phyloP scores from a whole-genome alignment of 2,797 vertebrate species.

The Lerista edwardsae region DNA sequence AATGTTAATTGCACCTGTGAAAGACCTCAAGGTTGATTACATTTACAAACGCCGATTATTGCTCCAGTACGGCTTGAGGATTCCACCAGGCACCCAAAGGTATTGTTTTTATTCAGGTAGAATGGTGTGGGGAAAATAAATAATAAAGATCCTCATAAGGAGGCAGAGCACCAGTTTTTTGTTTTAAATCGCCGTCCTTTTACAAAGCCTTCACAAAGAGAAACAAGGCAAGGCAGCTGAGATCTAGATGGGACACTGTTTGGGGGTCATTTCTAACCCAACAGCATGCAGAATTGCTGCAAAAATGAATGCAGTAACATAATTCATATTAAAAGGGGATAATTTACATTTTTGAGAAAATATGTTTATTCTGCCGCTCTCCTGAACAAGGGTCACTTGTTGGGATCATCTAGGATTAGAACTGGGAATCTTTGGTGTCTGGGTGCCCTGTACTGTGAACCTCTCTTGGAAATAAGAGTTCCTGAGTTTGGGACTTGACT shows the following conservation, averaged over 20 bases:
- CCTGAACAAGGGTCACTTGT: too few species aligned
- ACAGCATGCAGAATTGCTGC: not conserved
- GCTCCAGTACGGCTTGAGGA: slow-evolving; percentile 45
- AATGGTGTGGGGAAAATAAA: not conserved
- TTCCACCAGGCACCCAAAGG: slow-evolving; percentile 11
- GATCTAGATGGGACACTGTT: not conserved
- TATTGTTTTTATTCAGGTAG: slow-evolving; percentile 23
- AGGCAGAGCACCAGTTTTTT: too few species aligned
- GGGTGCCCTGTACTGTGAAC: too few species aligned
- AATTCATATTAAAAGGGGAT: not conserved
- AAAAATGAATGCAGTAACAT: too few species aligned
- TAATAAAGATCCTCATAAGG: not conserved
- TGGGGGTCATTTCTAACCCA: not conserved
- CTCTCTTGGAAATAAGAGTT: too few species aligned
- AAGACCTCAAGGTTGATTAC: slow-evolving; percentile 91
- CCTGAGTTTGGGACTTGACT: too few species aligned
- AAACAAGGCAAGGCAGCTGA: not conserved
- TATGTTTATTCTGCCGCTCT: too few species aligned
- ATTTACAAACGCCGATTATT: slow-evolving; percentile 80
- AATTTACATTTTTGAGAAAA: too few species aligned
- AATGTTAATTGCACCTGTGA: slow-evolving; percentile 91
- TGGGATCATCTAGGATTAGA: too few species aligned
- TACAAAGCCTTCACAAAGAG: not conserved
- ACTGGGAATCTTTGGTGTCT: too few species aligned
- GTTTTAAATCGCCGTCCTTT: not conserved